Conservation (phyloP, 1,140 invertebrate species). For the Augochlora pura region DNA sequence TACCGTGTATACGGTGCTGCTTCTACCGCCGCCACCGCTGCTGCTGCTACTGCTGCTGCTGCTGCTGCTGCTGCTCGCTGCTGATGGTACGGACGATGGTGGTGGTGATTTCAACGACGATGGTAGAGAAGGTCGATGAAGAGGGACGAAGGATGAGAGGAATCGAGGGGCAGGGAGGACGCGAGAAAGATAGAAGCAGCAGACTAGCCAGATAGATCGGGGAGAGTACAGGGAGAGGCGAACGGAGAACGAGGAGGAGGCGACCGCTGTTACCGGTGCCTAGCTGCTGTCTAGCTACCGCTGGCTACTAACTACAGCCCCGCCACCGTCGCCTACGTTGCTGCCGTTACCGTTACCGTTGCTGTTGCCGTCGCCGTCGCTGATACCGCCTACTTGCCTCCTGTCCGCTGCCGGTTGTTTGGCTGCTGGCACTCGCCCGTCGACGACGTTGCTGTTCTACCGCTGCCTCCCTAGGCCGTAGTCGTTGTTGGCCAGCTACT, state of each 20-base stretch:
- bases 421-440: conserved; percentile 12
- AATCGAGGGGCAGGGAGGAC: conserved; percentile 8
- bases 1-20: conserved; percentile 61
- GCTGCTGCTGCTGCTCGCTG: conserved; percentile 15
- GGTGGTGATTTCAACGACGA: conserved; percentile 75
- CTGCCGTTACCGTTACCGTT: neutral
- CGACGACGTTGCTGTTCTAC: conserved; percentile 20
- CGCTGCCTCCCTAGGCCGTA: conserved; percentile 1
- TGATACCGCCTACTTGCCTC: neutral
- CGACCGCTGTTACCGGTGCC: conserved; percentile 41
- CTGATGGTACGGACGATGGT: conserved; percentile 53
- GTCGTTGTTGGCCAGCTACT: conserved; percentile 23
- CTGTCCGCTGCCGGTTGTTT: neutral
- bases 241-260: conserved; percentile 59
- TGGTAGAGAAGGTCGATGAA: conserved; percentile 56
- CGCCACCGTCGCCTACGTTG: neutral
- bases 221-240: conserved; percentile 47
- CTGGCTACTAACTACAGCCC: conserved; percentile 16
- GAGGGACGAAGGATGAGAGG: conserved; percentile 28
- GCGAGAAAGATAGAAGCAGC: conserved; percentile 12
- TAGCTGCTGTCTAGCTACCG: conserved; percentile 40
- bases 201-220: conserved; percentile 22
- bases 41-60: conserved; percentile 10
- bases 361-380: too few relatives aligned
- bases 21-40: conserved; percentile 30